phyloP scores from a whole-genome alignment of 2,888 invertebrate species.

The Macrosiphum euphorbiae region DNA sequence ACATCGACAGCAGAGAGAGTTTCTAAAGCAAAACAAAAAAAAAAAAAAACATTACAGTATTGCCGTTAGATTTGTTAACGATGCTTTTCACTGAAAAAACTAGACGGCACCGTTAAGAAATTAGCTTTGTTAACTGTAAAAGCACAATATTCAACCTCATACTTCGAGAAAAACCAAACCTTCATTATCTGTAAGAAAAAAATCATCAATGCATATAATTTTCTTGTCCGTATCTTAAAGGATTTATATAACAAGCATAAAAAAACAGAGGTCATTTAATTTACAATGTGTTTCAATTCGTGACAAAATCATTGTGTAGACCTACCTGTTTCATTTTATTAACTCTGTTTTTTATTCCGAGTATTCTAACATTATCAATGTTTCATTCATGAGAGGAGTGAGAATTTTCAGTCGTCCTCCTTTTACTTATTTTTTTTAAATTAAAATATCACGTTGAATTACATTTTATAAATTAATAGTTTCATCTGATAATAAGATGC shows the following conservation, averaged over 20 bases:
- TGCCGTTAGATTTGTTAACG: not conserved
- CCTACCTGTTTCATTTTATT: not conserved
- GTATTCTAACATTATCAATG: not conserved
- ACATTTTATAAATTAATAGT: not conserved
- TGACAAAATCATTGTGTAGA: not conserved
- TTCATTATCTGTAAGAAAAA: not conserved
- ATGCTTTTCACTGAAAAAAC: not conserved
- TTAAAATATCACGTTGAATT: not conserved
- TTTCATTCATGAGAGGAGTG: not conserved
- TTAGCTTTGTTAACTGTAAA: slow-evolving; percentile 2
- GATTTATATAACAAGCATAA: not conserved
- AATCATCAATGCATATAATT: not conserved
- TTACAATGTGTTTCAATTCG: not conserved
- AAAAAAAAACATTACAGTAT: not conserved
- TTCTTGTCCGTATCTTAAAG: not conserved
- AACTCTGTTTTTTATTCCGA: not conserved
- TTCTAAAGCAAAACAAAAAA: not conserved
- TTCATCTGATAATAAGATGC: not conserved
- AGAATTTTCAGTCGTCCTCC: not conserved
- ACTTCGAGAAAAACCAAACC: not conserved
- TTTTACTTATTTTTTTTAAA: not conserved
- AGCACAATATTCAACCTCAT: not conserved
- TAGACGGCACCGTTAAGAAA: not conserved
- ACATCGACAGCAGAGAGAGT: not conserved
- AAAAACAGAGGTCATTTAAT: not conserved